Conservation (phyloP, 2,888 invertebrate species). For the Pammene fasciana region DNA sequence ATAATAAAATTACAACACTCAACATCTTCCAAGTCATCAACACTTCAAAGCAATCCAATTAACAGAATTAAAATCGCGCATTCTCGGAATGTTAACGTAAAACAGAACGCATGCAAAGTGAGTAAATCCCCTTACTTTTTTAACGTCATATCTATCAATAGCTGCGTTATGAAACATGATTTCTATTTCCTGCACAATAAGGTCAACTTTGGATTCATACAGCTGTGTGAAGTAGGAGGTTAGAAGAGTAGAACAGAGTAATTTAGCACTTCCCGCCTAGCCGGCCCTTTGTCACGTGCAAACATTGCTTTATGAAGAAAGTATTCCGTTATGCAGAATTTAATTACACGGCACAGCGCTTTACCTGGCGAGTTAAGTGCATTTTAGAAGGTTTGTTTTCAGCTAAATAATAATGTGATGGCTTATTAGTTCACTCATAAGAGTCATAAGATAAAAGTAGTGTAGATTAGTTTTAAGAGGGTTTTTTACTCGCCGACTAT, state of each 20-base stretch:
- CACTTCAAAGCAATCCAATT: constrained; percentile 40
- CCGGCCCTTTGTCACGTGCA: constrained; percentile 41
- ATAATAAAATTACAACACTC: not conserved
- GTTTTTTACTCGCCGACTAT: too few relatives aligned
- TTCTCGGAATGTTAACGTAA: constrained; percentile 31
- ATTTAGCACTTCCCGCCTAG: constrained; percentile 37
- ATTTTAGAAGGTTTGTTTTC: constrained; percentile 34
- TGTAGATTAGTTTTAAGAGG: too few relatives aligned
- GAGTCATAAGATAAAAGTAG: too few relatives aligned
- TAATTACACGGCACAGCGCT: constrained; percentile 41
- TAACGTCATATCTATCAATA: constrained; percentile 2
- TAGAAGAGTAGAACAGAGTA: not conserved
- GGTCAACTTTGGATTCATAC: not conserved
- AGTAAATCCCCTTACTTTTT: constrained; percentile 1
- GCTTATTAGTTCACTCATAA: too few relatives aligned
- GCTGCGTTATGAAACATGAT: not conserved
- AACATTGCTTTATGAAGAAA: constrained; percentile 40
- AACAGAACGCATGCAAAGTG: constrained; percentile 36
- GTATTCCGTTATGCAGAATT: constrained; percentile 38
- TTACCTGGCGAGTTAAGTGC: constrained; percentile 31
- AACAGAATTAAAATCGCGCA: constrained; percentile 39
- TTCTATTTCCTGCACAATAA: not conserved
- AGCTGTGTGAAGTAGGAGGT: not conserved
- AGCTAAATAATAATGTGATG: too few relatives aligned
- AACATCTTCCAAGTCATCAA: constrained; percentile 34